A percentile compares a stretch with the other conserved stretches of the same genome.
These are phyloP conservation scores for Eupithecia vulgata DNA, from an alignment of 2,888 invertebrate genomes.

Conservation along the genomic window DNA sequence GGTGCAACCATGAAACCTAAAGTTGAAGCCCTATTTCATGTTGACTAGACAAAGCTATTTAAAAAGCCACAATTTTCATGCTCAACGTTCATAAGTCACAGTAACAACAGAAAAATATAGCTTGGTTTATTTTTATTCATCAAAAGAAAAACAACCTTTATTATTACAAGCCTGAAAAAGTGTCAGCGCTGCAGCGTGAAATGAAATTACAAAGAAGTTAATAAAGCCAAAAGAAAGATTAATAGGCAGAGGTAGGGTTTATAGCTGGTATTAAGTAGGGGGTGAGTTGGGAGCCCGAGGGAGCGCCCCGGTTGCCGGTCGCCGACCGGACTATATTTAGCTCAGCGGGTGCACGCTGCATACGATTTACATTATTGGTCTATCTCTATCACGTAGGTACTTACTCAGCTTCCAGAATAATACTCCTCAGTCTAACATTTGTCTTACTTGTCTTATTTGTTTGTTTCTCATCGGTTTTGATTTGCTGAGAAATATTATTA, in stretches of 20 bases:
- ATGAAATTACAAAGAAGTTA: slow-evolving; percentile 34
- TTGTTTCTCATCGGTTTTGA: not conserved
- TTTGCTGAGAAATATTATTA: not conserved
- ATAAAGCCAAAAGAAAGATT: slow-evolving; percentile 40
- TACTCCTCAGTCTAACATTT: slow-evolving; percentile 20
- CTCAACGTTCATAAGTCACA: not conserved
- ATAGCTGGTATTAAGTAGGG: slow-evolving; percentile 42
- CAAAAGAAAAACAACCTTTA: slow-evolving; percentile 3
- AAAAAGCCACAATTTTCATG: not conserved
- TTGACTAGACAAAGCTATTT: not conserved
- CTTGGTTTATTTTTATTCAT: not conserved
- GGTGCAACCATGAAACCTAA: not conserved
- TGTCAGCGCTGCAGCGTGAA: slow-evolving; percentile 23
- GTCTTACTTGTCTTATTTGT: not conserved
- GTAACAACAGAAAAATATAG: not conserved
- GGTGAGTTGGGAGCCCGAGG: slow-evolving; percentile 48
- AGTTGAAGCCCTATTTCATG: not conserved
- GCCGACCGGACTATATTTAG: slow-evolving; percentile 80
- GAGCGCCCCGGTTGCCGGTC: slow-evolving; percentile 76
- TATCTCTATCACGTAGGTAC: slow-evolving; percentile 35
- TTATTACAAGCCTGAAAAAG: slow-evolving; percentile 14
- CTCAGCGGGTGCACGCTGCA: slow-evolving; percentile 65
- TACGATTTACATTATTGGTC: slow-evolving; percentile 68
- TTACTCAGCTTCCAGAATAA: slow-evolving; percentile 46
- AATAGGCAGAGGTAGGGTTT: slow-evolving; percentile 45